phyloP scores from a whole-genome alignment of 35 echinoderm and acorn worm genomes.

The Stichopus chloronotus region DNA sequence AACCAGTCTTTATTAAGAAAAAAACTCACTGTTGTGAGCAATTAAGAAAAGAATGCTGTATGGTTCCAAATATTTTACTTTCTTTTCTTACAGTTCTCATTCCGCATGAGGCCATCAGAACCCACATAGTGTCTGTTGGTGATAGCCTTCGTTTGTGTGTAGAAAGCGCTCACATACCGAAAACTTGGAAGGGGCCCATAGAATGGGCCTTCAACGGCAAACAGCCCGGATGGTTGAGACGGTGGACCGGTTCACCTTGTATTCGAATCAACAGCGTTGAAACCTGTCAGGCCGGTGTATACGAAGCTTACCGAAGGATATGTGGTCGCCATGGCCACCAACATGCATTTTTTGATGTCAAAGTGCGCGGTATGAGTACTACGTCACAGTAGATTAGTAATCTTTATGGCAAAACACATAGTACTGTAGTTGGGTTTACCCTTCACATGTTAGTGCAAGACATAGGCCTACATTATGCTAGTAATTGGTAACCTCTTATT shows the following conservation, averaged over 20 bases:
- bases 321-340: neutral
- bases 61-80: neutral
- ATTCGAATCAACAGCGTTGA: neutral
- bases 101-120: neutral
- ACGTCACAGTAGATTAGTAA: neutral
- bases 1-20: too few species aligned
- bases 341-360: slow-evolving; percentile 31
- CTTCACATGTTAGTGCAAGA: too few species aligned
- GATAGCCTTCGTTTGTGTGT: neutral
- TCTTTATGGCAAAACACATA: neutral
- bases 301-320: slow-evolving; percentile 22
- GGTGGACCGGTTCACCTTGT: neutral
- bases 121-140: slow-evolving; percentile 10
- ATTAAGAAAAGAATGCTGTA: too few species aligned
- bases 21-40: too few species aligned
- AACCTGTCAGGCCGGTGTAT: neutral
- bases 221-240: neutral
- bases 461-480: too few species aligned
- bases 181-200: slow-evolving; percentile 20
- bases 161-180: neutral
- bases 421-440: too few species aligned
- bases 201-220: slow-evolving; percentile 22
- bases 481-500: too few species aligned
- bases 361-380: neutral
- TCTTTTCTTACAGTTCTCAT: neutral